Conservation (phyloP, 37 sponge, comb jelly and placozoan species). For the Chondrilla cf. caribensis region DNA sequence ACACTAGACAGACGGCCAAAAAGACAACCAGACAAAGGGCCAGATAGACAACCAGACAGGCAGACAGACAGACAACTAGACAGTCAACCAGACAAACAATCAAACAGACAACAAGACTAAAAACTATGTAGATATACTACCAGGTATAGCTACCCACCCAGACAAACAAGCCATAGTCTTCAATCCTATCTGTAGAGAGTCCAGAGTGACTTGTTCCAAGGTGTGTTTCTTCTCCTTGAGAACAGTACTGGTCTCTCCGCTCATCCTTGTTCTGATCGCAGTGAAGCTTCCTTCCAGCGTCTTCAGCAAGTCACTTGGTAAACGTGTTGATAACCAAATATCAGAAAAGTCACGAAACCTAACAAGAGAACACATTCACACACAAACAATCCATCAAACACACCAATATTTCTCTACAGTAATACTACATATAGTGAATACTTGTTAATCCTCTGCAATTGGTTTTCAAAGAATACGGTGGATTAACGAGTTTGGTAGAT, state of each 20-base stretch:
- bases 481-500: no score
- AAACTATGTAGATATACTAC: no score
- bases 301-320: background rate
- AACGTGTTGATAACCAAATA: background rate
- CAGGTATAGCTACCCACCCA: no score
- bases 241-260: background rate
- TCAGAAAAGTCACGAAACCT: constrained; percentile 26
- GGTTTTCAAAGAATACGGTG: no score
- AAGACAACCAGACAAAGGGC: no score
- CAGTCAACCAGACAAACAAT: no score
- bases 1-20: no score
- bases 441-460: no score
- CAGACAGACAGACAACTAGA: no score
- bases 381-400: background rate
- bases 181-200: background rate
- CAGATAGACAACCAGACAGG: no score
- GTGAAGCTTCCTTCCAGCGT: background rate
- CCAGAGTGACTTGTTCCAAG: background rate
- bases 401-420: background rate
- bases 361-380: background rate
- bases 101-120: no score
- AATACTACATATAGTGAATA: no score
- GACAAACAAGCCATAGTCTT: constrained; percentile 1
- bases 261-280: background rate
- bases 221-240: background rate